phyloP scores from a whole-genome alignment of 2,113 vertebrate species.

The Pteruthius melanotis region DNA sequence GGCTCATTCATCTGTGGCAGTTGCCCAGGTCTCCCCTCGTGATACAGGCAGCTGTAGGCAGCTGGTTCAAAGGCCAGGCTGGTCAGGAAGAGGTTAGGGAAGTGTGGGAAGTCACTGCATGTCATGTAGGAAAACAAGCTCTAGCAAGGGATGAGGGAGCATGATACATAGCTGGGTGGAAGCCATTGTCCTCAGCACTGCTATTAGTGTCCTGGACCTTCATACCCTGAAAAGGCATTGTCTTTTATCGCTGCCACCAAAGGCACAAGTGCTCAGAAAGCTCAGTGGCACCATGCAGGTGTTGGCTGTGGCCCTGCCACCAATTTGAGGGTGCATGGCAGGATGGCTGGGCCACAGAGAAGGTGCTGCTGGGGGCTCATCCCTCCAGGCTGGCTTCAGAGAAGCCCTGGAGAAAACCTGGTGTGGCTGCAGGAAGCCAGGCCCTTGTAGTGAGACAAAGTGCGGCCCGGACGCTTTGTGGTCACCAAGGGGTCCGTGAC shows the following conservation, averaged over 20 bases:
- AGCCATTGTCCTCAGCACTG: neutral
- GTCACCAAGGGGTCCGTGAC: conserved; percentile 14
- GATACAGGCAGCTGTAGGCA: conserved; percentile 32
- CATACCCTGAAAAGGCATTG: fast-evolving
- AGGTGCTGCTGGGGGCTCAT: neutral
- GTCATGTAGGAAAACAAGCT: conserved; percentile 45
- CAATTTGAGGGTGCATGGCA: fast-evolving
- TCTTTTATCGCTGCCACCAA: neutral
- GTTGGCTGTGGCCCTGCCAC: neutral
- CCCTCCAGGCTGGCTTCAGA: neutral
- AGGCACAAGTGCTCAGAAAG: neutral
- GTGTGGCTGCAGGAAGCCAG: neutral
- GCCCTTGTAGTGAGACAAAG: neutral
- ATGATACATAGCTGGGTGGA: fast-evolving
- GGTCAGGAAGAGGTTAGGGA: conserved; percentile 42
- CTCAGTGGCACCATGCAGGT: neutral
- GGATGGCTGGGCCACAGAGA: neutral
- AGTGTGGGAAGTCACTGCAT: conserved; percentile 5
- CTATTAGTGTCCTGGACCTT: neutral
- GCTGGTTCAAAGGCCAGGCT: conserved; percentile 20
- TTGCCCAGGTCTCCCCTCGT: neutral
- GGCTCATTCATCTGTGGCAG: neutral
- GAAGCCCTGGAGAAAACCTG: neutral
- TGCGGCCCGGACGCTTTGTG: neutral
- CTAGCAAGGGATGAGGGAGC: neutral